A percentile compares a stretch with the other conserved stretches of the same genome.
These are phyloP conservation scores for Otocyon megalotis DNA, from an alignment of 2,113 vertebrate species.

Conservation along the genomic window DNA sequence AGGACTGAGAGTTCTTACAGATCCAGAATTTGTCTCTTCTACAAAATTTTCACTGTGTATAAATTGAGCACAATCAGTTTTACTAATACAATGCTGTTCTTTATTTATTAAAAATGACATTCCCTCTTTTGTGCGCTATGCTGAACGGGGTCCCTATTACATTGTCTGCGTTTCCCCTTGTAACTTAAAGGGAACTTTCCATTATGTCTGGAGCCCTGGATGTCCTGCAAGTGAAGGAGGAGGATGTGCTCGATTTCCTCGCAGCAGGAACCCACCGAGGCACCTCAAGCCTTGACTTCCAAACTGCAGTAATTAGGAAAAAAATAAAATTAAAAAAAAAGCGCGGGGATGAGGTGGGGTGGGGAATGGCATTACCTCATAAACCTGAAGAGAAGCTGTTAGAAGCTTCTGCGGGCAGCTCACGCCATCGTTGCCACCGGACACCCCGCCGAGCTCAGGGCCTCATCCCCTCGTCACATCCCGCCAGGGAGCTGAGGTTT, in stretches of 20 bases:
- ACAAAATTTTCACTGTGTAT: neutral
- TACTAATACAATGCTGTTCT: neutral
- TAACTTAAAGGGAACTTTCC: neutral
- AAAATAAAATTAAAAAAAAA: neutral
- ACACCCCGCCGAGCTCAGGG: neutral
- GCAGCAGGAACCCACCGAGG: neutral
- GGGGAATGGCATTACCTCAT: neutral
- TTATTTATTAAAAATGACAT: conserved; percentile 16
- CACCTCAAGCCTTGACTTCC: neutral
- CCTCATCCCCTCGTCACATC: neutral
- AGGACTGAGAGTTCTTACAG: neutral
- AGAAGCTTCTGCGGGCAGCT: neutral
- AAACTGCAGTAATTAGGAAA: neutral
- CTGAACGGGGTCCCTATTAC: neutral
- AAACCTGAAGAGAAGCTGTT: neutral
- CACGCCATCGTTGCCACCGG: rapidly evolving
- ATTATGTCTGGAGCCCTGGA: neutral
- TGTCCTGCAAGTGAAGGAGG: neutral
- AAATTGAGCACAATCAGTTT: neutral
- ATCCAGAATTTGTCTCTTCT: neutral
- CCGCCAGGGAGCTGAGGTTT: neutral
- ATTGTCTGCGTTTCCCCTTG: neutral
- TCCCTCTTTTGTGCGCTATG: neutral
- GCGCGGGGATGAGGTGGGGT: too few relatives aligned
- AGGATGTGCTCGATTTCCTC: neutral